phyloP scores from a whole-genome alignment of 2,888 invertebrate genomes.

The Palloptera scutellata region DNA sequence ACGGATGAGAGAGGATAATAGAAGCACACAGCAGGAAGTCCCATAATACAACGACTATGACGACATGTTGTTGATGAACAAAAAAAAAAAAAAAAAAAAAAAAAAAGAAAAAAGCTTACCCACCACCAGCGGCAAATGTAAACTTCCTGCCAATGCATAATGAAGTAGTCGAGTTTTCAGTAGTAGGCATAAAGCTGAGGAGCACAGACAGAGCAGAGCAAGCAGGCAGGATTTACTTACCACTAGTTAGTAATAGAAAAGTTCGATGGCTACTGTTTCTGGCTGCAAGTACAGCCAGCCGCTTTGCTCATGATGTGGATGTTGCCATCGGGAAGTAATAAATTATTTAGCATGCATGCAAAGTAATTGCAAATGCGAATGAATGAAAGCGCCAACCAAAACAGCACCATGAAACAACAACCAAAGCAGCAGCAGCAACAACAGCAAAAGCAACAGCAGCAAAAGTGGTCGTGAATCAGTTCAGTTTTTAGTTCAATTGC shows the following conservation, averaged over 20 bases:
- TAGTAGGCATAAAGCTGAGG: background rate
- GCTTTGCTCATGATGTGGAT: slow-evolving; percentile 22
- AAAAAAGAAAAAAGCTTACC: slow-evolving; percentile 4
- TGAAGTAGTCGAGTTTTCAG: slow-evolving; percentile 21
- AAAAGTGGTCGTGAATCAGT: slow-evolving; percentile 24
- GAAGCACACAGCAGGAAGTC: too few species aligned
- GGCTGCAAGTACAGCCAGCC: slow-evolving; percentile 12
- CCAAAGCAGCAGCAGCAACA: slow-evolving; percentile 18
- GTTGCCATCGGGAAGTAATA: slow-evolving; percentile 45
- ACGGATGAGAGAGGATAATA: too few species aligned
- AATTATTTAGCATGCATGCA: slow-evolving; percentile 43
- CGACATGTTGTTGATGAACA: background rate
- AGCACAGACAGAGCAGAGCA: slow-evolving; percentile 18
- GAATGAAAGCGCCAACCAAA: slow-evolving; percentile 27
- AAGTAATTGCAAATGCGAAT: slow-evolving; percentile 42
- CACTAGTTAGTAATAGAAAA: background rate
- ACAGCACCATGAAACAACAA: slow-evolving; percentile 17
- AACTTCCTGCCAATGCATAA: slow-evolving; percentile 35
- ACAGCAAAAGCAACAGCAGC: background rate
- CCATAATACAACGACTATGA: background rate
- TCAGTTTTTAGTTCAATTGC: slow-evolving; percentile 19
- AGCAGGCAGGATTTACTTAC: slow-evolving; percentile 9
- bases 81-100: slow-evolving; percentile 4
- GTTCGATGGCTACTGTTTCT: slow-evolving; percentile 10
- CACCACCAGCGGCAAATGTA: slow-evolving; percentile 11